Percentiles rank a stretch among this genome's conserved stretches.
These are phyloP conservation scores for Drosophila ercepeae DNA, from an alignment of 1,140 invertebrate genomes.

Conservation along the genomic window DNA sequence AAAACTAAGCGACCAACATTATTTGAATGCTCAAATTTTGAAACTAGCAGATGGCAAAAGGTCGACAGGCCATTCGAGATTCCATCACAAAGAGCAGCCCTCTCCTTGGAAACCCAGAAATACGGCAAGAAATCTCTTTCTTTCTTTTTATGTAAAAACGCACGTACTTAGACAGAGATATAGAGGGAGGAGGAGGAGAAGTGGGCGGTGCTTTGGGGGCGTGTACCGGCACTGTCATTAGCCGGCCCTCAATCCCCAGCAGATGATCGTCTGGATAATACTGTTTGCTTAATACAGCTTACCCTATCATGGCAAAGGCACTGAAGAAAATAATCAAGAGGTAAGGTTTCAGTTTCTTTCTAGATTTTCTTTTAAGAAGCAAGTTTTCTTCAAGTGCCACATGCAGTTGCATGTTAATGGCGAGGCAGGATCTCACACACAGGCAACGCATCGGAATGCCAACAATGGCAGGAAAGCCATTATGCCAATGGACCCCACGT, in stretches of 20 bases:
- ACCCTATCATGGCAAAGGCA: neutral
- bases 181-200: no score
- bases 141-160: conserved; percentile 4
- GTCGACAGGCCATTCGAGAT: conserved; percentile 4
- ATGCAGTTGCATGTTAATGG: conserved; percentile 58
- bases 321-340: neutral
- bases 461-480: conserved; percentile 18
- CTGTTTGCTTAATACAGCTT: conserved; percentile 60
- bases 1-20: neutral
- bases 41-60: conserved; percentile 11
- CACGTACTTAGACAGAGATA: conserved; percentile 3
- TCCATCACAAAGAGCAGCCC: neutral
- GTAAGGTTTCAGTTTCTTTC: neutral
- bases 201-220: conserved; percentile 17
- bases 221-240: conserved; percentile 41
- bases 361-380: no score
- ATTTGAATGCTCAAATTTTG: conserved; percentile 8
- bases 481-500: conserved; percentile 32
- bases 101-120: neutral
- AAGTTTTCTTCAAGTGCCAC: conserved; percentile 1
- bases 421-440: conserved; percentile 8
- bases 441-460: conserved; percentile 41
- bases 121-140: no score
- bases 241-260: conserved; percentile 23
- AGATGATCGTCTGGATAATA: conserved; percentile 43